A percentile compares a stretch with the other conserved stretches of the same genome.
Evolutionary conservation across 2,797 vertebrate species (phyloP).

Genomic region (Sphenodon punctatus): DNA sequence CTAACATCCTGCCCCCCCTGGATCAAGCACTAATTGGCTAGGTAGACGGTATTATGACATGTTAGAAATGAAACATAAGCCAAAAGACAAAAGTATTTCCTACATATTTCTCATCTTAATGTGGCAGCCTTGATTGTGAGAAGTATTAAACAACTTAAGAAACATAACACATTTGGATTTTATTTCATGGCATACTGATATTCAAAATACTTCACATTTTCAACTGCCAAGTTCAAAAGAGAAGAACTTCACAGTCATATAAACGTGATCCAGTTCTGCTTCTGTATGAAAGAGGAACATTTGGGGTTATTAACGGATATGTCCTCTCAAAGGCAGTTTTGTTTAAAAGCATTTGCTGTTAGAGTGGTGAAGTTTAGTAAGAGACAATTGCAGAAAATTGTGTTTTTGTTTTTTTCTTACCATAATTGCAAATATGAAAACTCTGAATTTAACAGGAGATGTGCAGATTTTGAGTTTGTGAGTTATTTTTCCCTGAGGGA

Average conservation of each 20-base stretch:
- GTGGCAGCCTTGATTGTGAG: too few species aligned
- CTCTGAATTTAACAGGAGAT: neutral
- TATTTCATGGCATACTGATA: too few species aligned
- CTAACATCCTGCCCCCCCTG: too few species aligned
- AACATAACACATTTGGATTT: too few species aligned
- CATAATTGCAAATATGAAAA: neutral
- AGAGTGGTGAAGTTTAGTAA: neutral
- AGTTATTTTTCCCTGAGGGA: neutral
- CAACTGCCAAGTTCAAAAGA: neutral
- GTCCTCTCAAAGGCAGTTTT: neutral
- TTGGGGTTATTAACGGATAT: neutral
- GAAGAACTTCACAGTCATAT: neutral
- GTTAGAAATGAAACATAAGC: too few species aligned
- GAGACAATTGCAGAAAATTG: neutral
- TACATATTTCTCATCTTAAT: too few species aligned
- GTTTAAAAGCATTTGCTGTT: neutral
- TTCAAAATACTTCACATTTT: rapidly evolving
- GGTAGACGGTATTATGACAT: too few species aligned
- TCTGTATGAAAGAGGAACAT: neutral
- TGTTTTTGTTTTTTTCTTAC: neutral
- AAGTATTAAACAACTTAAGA: too few species aligned
- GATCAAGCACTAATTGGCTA: too few species aligned
- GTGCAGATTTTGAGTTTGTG: neutral
- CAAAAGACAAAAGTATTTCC: too few species aligned
- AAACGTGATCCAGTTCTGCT: neutral